Evolutionary conservation across 2,888 invertebrate species (phyloP), one percentile per base, ranked within the genome.

Genomic region (Parnassius apollo): DNA sequence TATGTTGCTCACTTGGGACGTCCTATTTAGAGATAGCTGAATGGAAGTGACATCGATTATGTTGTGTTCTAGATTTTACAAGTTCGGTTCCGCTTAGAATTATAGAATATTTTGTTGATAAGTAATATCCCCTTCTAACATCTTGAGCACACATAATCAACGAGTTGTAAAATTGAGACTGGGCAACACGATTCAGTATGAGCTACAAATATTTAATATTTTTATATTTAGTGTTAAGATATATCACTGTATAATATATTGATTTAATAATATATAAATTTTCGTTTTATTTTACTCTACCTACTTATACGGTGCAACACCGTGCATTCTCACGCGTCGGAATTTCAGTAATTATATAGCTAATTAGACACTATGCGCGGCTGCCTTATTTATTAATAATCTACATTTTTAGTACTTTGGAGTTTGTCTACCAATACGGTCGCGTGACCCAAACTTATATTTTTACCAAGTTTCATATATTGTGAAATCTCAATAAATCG

Each of bases 151-250:
- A 74, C 57, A 62, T 44, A 62, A 68, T 68, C 66, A 71, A 71
- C 69, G 76, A 75, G 78, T 69, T 77, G 76, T 63, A 71, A 74
- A 75, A 68, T 71, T 73, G 74, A 72, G 69, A 68, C 56, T 56
- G 64, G 72, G 77, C 77, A 75, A 74, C 77, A 73, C 68, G 68
- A 65, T 67, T 72, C 73, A 71, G 71, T 71, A 72, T 69, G 75
- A 75, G 77, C 78, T 79, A 80, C 82, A 75, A 80, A 80, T 79
- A 85, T 86, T 83, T 73, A 81, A 89, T 91, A 91, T 91, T 91
- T 91, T 91, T 91, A 82, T 91, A 91, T 88, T 80, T 89, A 89
- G 82, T 65, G 58, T 60, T 91, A 91, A 90, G 90, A 78, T 78
- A 85, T 83, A 83, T 85, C 81, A 80, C 78, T 88, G 86, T 88